Base-by-base conservation (phyloP, 2,888 invertebrate species). In the Malacosoma neustria region DNA sequence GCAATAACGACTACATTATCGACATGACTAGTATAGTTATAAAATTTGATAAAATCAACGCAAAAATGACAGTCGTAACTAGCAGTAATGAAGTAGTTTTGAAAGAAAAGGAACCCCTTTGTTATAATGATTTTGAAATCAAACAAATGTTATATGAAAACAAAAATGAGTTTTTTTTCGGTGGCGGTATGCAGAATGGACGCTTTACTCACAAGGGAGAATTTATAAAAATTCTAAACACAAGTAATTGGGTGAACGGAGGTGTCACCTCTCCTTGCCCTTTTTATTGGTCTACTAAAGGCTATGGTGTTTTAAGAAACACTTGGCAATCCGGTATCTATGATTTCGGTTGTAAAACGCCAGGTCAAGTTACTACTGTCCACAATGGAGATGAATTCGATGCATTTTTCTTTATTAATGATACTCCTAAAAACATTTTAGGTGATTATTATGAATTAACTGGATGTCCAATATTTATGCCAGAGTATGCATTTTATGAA, bases 101-200 rank as follows among this genome's bases (percentile, higher is more conserved):
- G n/a, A 54, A 45, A 14, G 82, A 85, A 52, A 40, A 49, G 7
- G 38, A 48, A 35, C 51, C 81, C 14, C 51, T 84, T 46, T 60
- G 54, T 32, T 77, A 81, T 45, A 41, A 41, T 15, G 48, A 67
- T 41, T 43, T 45, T 15, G 45, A 51, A 46, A 50, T 60, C n/a
- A 68, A 43, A 31, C 82, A 84, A 46, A 62, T 52, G 6, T 50
- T 79, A 36, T 30, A 49, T 14, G 76, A 79, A 50, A 39, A 53
- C 29, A 32, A 57, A 33, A 57, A 74, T 29, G 84, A 85, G 46
- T 67, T 66, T 52, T 85, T 68, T 50, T 85, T 72, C 39, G 84
- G 84, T 13, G 84, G 84, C 13, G 84, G 84, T 15, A 84, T 82
- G 82, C 84, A 84, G 45, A 84, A 84, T 45, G 84, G 84, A 3